phyloP scores from a whole-genome alignment of 2,797 vertebrate genomes.

The Hemitrygon akajei region DNA sequence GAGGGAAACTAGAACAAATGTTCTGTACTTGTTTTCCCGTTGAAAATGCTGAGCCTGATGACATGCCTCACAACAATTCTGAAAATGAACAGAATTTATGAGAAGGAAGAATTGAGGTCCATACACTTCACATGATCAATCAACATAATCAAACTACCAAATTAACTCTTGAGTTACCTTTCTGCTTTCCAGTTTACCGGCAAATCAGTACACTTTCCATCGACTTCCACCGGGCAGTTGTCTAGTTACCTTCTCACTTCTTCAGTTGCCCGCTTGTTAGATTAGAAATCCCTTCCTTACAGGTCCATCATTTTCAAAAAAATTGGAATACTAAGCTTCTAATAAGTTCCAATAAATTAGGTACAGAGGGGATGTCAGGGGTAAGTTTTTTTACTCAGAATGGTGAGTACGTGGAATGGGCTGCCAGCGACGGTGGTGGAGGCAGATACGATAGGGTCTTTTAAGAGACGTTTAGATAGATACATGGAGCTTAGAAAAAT shows the following conservation, averaged over 20 bases:
- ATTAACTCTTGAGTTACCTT: neutral
- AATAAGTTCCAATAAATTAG: neutral
- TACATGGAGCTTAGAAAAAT: too few species aligned
- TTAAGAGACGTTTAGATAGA: too few species aligned
- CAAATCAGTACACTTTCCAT: neutral
- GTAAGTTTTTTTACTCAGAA: too few species aligned
- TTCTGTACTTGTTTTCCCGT: neutral
- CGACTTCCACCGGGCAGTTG: neutral
- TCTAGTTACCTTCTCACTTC: neutral
- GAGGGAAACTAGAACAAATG: slow-evolving; percentile 4
- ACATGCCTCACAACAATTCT: neutral
- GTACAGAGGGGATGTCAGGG: too few species aligned
- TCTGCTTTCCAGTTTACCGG: neutral
- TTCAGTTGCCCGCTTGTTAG: neutral
- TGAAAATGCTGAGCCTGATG: neutral
- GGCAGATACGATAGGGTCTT: too few species aligned
- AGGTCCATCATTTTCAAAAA: neutral
- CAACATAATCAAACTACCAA: neutral
- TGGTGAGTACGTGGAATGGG: too few species aligned
- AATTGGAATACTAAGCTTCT: neutral
- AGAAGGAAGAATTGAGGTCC: neutral
- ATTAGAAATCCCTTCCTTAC: neutral
- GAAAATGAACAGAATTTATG: neutral
- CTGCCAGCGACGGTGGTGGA: too few species aligned
- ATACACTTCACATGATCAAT: neutral